Evolutionary conservation across 2,113 vertebrate species (phyloP), one percentile per base, ranked within the genome.

Genomic region (Hiodon tergisus): DNA sequence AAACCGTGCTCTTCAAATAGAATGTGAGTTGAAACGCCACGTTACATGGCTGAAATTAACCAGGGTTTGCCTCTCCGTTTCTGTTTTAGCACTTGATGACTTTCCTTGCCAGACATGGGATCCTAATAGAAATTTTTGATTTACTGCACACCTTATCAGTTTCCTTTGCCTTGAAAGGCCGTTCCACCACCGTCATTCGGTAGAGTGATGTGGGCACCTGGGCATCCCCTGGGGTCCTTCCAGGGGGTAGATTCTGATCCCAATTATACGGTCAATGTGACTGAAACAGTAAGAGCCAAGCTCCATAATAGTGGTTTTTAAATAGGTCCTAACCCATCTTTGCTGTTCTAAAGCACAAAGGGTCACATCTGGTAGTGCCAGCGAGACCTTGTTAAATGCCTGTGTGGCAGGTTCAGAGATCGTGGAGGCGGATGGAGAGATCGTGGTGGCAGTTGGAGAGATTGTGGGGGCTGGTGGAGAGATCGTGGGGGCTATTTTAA

Each of bases 241-340:
- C 31, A 31, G 31, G 80, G 82, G 80, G 71, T 48, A 61, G 51
- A 61, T 7, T 68, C 53, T 67, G 54, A 80, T 31, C 82, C 81
- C 76, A 81, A 83, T 84, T 31, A 85, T 83, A 81, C 71, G 81
- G 83, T 77, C 70, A 77, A 72, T 57, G 2, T 83, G 82, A 80
- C 79, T 74, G 77, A 74, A 69, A 82, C 81, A 68, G 66, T 73
- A 67, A 79, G 81, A 84, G 77, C 76, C 77, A 61, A 11, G 17
- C 66, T 81, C 83, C 82, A 77, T 55, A 54, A 58, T 31, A 31
- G 67, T 74, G 76, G 81, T 73, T 74, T 73, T 76, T 82, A 78
- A 84, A 82, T 81, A 82, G 83, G 86, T 86, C 86, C 83, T 71
- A 78, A 75, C 60, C 67, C 67, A 75, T 85, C 82, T 81, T 76